Conservation (phyloP, 2,797 vertebrate genomes). For the Epinephelus awoara region DNA sequence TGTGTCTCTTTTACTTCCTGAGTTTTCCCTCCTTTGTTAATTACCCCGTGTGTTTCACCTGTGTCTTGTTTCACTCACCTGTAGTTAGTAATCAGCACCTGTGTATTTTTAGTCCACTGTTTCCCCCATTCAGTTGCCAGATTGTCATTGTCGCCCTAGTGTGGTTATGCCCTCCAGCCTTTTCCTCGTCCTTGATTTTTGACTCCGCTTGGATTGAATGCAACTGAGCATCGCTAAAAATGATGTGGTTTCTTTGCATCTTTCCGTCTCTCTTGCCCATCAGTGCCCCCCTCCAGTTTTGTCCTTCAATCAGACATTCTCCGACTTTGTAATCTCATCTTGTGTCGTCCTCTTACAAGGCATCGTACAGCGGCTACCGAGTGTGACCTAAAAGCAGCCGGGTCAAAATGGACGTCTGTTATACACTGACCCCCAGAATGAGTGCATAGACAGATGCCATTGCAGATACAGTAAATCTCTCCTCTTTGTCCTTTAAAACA, state of each 20-base stretch:
- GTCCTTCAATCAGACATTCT: neutral
- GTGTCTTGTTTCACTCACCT: too few species aligned
- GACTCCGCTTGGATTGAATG: too few species aligned
- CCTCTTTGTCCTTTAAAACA: slow-evolving; percentile 40
- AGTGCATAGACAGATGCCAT: too few species aligned
- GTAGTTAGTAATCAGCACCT: too few species aligned
- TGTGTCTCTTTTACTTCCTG: too few species aligned
- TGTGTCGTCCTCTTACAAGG: neutral
- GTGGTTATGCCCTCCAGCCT: too few species aligned
- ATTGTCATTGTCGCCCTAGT: too few species aligned
- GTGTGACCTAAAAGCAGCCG: slow-evolving; percentile 12
- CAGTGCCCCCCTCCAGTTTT: neutral
- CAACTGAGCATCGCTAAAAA: neutral
- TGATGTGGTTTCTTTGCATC: slow-evolving; percentile 13
- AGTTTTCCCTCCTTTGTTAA: too few species aligned
- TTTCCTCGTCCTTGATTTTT: too few species aligned
- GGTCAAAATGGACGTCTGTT: slow-evolving; percentile 22
- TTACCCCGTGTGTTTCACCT: too few species aligned
- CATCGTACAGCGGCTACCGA: neutral
- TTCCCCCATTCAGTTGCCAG: too few species aligned
- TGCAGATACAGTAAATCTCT: slow-evolving; percentile 35
- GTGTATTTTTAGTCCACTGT: too few species aligned
- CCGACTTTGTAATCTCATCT: neutral
- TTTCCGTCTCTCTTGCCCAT: neutral
- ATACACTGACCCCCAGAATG: neutral